Percentiles rank a stretch among this genome's conserved stretches.
These are phyloP conservation scores for Platycnemis pennipes DNA, from an alignment of 2,888 invertebrate species.

Conservation along the genomic window DNA sequence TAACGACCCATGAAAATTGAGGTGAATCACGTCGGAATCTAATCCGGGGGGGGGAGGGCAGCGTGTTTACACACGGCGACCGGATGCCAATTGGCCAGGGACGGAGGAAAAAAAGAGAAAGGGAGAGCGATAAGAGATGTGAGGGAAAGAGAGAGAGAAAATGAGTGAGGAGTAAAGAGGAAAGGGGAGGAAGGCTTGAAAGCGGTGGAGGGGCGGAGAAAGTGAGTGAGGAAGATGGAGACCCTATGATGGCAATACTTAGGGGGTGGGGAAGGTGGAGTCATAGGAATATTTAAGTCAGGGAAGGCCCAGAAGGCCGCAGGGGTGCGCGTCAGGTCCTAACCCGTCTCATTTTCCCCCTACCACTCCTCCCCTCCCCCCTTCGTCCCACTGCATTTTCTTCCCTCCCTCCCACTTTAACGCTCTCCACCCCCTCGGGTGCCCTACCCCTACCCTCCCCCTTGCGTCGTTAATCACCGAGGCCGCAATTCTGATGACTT, in stretches of 20 bases:
- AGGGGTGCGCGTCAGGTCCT: neutral
- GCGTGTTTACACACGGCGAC: conserved; percentile 52
- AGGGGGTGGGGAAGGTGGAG: neutral
- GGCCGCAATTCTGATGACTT: conserved; percentile 67
- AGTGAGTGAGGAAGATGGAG: conserved; percentile 19
- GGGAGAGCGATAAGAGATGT: neutral
- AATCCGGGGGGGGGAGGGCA: conserved; percentile 31
- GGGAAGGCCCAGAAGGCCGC: neutral
- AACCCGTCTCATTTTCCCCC: conserved; percentile 34
- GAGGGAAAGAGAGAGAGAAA: neutral
- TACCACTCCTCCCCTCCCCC: neutral
- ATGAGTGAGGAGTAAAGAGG: neutral
- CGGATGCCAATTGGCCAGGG: conserved; percentile 53
- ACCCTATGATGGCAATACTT: neutral
- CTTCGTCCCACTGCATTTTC: neutral
- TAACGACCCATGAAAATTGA: conserved; percentile 67
- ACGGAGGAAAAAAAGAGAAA: too few relatives aligned
- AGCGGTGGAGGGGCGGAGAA: neutral
- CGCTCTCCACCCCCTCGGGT: neutral
- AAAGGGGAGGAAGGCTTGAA: neutral
- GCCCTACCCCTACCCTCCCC: neutral
- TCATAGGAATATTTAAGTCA: neutral
- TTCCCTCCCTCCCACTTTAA: neutral
- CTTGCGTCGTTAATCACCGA: conserved; percentile 58
- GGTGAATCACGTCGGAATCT: conserved; percentile 65